These are phyloP conservation scores for Dendrolimus pini DNA, from an alignment of 2,888 invertebrate species.

Conservation along the genomic window DNA sequence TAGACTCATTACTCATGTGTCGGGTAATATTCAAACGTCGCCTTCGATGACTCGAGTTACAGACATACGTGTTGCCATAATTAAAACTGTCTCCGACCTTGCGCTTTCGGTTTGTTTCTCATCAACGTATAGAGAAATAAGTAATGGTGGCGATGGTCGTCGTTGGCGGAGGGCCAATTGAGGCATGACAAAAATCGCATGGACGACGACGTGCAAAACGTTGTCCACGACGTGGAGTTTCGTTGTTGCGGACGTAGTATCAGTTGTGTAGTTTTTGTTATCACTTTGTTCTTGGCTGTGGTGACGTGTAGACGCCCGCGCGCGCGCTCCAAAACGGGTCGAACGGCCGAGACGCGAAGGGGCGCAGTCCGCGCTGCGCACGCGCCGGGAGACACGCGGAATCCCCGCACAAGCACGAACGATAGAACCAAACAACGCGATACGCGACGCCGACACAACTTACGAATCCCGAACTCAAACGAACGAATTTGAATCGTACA, in stretches of 20 bases:
- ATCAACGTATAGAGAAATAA: conserved; percentile 35
- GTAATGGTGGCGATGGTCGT: conserved; percentile 33
- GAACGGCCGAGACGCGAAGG: conserved; percentile 24
- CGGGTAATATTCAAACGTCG: background rate
- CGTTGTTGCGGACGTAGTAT: conserved; percentile 37
- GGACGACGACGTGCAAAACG: conserved; percentile 30
- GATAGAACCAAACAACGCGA: background rate
- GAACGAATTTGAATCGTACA: conserved; percentile 56
- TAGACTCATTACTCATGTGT: background rate
- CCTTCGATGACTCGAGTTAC: background rate
- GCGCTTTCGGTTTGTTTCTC: conserved; percentile 38
- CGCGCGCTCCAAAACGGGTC: conserved; percentile 43
- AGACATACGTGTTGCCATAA: background rate
- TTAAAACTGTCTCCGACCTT: conserved; percentile 35
- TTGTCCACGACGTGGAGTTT: conserved; percentile 30
- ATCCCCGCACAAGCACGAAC: conserved; percentile 44
- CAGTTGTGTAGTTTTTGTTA: conserved; percentile 59
- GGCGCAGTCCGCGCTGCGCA: conserved; percentile 30
- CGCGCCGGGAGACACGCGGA: conserved; percentile 51
- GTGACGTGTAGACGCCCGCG: conserved; percentile 54
- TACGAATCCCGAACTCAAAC: conserved; percentile 49
- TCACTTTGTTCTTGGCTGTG: conserved; percentile 59
- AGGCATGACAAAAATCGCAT: conserved; percentile 42
- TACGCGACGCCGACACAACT: conserved; percentile 26
- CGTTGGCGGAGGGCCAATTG: conserved; percentile 49